Percentiles rank a stretch among this genome's conserved stretches.
These are phyloP conservation scores for Fopius arisanus DNA, from an alignment of 1,140 invertebrate species.

Conservation along the genomic window DNA sequence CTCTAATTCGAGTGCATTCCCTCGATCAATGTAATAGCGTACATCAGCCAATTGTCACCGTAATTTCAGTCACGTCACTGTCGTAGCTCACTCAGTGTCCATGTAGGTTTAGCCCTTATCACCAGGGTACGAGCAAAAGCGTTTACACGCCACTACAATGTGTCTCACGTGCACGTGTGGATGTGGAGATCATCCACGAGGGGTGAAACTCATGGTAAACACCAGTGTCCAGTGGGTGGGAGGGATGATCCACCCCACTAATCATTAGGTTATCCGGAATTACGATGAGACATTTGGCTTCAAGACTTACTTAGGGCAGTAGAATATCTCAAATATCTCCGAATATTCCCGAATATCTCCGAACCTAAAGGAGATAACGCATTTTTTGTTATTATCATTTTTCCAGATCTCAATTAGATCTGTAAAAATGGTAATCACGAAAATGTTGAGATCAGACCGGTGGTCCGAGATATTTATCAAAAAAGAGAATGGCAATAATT, in stretches of 20 bases:
- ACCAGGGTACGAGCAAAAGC: not conserved
- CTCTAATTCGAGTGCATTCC: not conserved
- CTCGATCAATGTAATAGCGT: not conserved
- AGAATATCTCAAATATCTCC: too few relatives aligned
- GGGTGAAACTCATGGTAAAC: not conserved
- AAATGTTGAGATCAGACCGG: too few relatives aligned
- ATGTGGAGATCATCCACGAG: not conserved
- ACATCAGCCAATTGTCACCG: conserved; percentile 7
- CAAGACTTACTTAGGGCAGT: too few relatives aligned
- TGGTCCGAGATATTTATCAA: too few relatives aligned
- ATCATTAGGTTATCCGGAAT: not conserved
- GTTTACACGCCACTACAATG: not conserved
- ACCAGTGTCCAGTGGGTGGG: not conserved
- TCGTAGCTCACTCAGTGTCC: not conserved
- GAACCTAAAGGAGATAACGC: too few relatives aligned
- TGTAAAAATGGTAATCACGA: too few relatives aligned
- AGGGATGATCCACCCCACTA: not conserved
- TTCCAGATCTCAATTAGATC: too few relatives aligned
- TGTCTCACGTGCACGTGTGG: conserved; percentile 2
- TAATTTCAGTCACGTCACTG: conserved; percentile 6
- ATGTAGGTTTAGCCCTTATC: not conserved
- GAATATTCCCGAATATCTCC: too few relatives aligned
- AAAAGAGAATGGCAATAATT: too few relatives aligned
- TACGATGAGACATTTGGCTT: too few relatives aligned
- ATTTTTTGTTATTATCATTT: too few relatives aligned